Percentiles rank a stretch among this genome's conserved stretches.
Evolutionary conservation across 2,888 invertebrate genomes (phyloP).

Genomic region (Melieria picta): DNA sequence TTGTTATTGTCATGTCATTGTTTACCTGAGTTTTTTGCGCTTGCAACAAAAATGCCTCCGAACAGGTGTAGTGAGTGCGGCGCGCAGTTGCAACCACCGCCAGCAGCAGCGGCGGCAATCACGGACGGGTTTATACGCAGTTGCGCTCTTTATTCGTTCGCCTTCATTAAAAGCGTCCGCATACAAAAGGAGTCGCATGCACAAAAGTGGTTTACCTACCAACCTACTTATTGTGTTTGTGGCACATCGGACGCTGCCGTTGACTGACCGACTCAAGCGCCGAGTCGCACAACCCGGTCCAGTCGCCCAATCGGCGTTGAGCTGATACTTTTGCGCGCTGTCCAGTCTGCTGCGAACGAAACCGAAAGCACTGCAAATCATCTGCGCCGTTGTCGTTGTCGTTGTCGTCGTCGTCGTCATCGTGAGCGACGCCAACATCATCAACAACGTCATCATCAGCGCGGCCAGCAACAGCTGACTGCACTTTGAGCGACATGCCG

Average conservation of each 20-base stretch:
- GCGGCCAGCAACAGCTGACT: background rate
- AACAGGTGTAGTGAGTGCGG: conserved; percentile 14
- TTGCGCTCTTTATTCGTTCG: no score
- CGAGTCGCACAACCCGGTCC: no score
- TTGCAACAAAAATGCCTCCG: background rate
- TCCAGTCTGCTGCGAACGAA: conserved; percentile 42
- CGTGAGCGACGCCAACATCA: background rate
- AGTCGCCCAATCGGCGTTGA: no score
- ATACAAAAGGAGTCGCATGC: background rate
- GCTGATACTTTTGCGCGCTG: no score
- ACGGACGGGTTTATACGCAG: no score
- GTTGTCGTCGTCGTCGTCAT: no score
- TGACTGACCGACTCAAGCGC: background rate
- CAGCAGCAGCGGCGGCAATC: background rate
- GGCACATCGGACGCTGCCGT: background rate
- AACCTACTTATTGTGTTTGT: conserved; percentile 44
- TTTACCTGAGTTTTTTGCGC: conserved; percentile 14
- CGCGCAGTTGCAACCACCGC: background rate
- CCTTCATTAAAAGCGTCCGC: no score
- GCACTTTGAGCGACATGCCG: background rate
- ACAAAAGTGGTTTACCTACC: conserved; percentile 48
- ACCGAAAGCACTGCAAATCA: conserved; percentile 56
- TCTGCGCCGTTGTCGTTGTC: background rate
- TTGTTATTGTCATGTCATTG: conserved; percentile 18
- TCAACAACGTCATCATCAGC: background rate